Conservation (phyloP, 2,797 vertebrate genomes). For the Gymnoscopelus microlampas region DNA sequence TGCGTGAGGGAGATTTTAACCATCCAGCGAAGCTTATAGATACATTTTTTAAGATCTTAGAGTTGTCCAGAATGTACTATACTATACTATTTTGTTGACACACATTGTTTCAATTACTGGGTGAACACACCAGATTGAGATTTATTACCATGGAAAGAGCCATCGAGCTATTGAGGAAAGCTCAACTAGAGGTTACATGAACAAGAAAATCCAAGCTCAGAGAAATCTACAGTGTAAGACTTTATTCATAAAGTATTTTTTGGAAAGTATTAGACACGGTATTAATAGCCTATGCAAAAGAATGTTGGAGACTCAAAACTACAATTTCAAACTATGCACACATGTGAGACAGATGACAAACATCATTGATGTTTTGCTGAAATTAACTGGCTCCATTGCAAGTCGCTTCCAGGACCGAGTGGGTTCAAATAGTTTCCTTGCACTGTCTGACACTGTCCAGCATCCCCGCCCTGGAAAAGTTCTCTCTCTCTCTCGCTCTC, state of each 20-base stretch:
- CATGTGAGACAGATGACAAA: no score
- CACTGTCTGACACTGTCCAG: slow-evolving; percentile 1
- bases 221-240: background rate
- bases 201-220: background rate
- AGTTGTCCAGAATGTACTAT: background rate
- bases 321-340: no score
- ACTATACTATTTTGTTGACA: background rate
- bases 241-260: background rate
- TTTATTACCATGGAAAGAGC: background rate
- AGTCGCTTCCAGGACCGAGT: background rate
- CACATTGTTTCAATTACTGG: background rate
- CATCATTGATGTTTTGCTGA: no score
- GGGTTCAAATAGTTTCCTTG: background rate
- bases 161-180: background rate
- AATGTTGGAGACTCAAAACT: no score
- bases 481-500: background rate
- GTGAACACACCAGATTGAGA: background rate
- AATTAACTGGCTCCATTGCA: background rate
- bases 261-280: no score
- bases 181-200: background rate
- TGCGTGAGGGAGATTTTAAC: background rate
- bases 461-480: background rate
- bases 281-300: no score
- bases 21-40: background rate
- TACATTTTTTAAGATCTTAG: background rate